Evolutionary conservation across 2,113 vertebrate genomes (phyloP).

Genomic region (Trogon surrucura): DNA sequence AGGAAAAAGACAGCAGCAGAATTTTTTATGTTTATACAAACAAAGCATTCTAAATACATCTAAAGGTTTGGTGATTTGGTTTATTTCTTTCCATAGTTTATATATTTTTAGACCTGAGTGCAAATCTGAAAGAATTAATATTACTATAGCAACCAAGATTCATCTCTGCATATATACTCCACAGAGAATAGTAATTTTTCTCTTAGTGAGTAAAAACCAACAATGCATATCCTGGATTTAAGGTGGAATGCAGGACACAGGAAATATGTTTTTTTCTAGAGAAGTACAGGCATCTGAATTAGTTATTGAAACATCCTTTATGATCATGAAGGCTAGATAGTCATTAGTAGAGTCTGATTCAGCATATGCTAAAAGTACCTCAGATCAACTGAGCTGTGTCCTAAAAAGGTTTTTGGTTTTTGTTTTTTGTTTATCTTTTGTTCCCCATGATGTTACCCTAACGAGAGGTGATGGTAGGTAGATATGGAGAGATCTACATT

Average conservation of each 20-base stretch:
- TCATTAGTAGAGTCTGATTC: not conserved
- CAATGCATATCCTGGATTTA: not conserved
- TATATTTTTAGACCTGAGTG: not conserved
- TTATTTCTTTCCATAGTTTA: not conserved
- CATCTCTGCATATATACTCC: not conserved
- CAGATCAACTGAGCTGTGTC: not conserved
- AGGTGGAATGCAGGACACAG: not conserved
- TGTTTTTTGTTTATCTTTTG: no score
- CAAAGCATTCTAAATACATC: conserved; percentile 6
- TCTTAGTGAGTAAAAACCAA: not conserved
- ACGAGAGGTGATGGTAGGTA: not conserved
- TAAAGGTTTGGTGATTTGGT: not conserved
- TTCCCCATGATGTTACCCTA: not conserved
- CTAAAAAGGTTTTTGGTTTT: not conserved
- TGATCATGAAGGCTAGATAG: not conserved
- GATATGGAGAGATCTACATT: not conserved
- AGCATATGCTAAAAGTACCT: not conserved
- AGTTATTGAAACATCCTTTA: not conserved
- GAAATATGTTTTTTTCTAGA: not conserved
- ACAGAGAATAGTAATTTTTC: not conserved
- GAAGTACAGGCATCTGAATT: not conserved
- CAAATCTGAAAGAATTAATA: conserved; percentile 5
- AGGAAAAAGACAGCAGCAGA: not conserved
- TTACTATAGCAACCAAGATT: conserved; percentile 34
- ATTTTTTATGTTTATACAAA: not conserved